Base-by-base conservation (phyloP, 2,797 vertebrate species). In the Vireo griseus region DNA sequence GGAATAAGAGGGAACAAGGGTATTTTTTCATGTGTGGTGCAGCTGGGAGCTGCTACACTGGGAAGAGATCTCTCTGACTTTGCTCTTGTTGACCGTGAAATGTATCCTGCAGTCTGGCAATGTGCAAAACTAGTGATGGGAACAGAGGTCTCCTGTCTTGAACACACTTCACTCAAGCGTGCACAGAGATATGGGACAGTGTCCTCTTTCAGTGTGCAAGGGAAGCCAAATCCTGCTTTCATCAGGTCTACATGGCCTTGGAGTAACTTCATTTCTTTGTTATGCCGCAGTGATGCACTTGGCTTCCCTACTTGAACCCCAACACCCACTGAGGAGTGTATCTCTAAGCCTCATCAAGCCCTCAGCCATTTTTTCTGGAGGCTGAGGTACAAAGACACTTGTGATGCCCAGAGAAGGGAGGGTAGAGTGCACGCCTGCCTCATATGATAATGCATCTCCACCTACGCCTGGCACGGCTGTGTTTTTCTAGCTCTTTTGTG, bases 401-500 rank as follows among this genome's bases (percentile, higher is more conserved):
- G 59, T 26, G 62, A 79, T 69, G 58, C 75, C 73, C 47, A 12
- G 72, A 72, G 65, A 48, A 75, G 45, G 82, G 67, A 90, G 42
- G 52, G 45, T 28, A 93, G 80, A 74, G 51, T 48, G 39, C 82
- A 33, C 6, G 66, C 75, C 91, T 86, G 74, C 52, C 73, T 85
- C 16, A 1, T 59, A 45, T 66, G 73, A 78, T 76, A 88, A 84
- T 16, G 16, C 0, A 1, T 93, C 88, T 95, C 92, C 94, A 86
- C 95, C 93, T 88, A 95, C 63, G 78, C 91, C 81, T 81, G 84
- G 69, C 69, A 81, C 62, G 37, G 66, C 73, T 94, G 35, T 91
- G 74, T 88, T 97, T 96, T 94, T 94, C 59, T 81, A 92, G 66
- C 82, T 96, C 44, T 93, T 86, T 86, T 97, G 94, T 88, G 95